These are phyloP conservation scores for Albula goreensis DNA, from an alignment of 2,113 vertebrate species.

Conservation along the genomic window DNA sequence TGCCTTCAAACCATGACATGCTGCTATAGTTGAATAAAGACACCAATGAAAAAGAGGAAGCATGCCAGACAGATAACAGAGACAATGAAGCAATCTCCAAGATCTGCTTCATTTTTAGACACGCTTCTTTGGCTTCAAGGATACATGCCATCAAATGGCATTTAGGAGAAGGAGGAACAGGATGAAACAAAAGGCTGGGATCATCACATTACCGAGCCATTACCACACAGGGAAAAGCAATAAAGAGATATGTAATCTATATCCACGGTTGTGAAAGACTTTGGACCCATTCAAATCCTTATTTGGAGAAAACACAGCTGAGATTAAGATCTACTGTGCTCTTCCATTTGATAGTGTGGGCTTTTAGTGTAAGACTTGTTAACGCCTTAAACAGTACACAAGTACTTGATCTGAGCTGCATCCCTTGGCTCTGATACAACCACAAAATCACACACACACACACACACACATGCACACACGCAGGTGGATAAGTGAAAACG, in stretches of 20 bases:
- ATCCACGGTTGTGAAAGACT: not conserved
- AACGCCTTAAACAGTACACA: too few relatives aligned
- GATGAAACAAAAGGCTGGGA: not conserved
- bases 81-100: too few relatives aligned
- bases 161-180: not conserved
- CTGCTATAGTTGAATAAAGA: too few relatives aligned
- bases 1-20: too few relatives aligned
- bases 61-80: too few relatives aligned
- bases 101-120: too few relatives aligned
- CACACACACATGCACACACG: not conserved
- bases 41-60: too few relatives aligned
- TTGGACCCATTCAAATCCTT: not conserved
- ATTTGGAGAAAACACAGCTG: not conserved
- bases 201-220: not conserved
- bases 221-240: not conserved
- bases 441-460: not conserved
- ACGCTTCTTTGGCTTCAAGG: not conserved
- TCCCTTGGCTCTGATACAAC: not conserved
- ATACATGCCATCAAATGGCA: not conserved
- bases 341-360: not conserved
- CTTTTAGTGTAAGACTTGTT: too few relatives aligned
- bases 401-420: not conserved
- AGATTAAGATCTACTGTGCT: not conserved
- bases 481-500: not conserved
- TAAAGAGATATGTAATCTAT: not conserved